Conservation (phyloP, 2,888 invertebrate genomes). For the Nebria salina region DNA sequence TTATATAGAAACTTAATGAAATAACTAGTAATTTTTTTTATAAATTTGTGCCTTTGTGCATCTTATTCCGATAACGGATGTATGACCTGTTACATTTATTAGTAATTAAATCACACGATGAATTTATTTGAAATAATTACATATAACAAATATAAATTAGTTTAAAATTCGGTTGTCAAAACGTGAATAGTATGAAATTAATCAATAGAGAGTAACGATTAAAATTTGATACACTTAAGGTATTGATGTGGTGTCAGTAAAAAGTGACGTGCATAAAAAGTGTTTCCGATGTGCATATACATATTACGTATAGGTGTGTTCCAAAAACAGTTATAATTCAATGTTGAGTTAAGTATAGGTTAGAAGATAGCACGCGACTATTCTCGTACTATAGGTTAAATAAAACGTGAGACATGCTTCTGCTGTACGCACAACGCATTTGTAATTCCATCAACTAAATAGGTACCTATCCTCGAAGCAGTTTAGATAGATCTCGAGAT, state of each 20-base stretch:
- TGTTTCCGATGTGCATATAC: not conserved
- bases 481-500: no score
- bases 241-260: not conserved
- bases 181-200: not conserved
- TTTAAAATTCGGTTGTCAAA: not conserved
- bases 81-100: no score
- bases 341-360: not conserved
- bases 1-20: no score
- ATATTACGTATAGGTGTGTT: not conserved
- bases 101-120: no score
- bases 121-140: no score
- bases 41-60: no score
- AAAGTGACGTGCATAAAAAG: not conserved
- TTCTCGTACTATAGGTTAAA: slow-evolving; percentile 21
- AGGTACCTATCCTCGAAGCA: no score
- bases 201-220: no score
- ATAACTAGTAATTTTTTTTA: not conserved
- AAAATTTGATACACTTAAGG: no score
- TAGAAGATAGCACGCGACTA: slow-evolving; percentile 15
- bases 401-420: slow-evolving; percentile 18
- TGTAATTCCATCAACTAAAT: slow-evolving; percentile 5
- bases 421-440: slow-evolving; percentile 6
- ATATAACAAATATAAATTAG: no score
- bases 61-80: no score
- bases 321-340: slow-evolving; percentile 10